A percentile compares a stretch with the other conserved stretches of the same genome.
phyloP scores from a whole-genome alignment of 1,140 invertebrate genomes.

The Scylla paramamosain region DNA sequence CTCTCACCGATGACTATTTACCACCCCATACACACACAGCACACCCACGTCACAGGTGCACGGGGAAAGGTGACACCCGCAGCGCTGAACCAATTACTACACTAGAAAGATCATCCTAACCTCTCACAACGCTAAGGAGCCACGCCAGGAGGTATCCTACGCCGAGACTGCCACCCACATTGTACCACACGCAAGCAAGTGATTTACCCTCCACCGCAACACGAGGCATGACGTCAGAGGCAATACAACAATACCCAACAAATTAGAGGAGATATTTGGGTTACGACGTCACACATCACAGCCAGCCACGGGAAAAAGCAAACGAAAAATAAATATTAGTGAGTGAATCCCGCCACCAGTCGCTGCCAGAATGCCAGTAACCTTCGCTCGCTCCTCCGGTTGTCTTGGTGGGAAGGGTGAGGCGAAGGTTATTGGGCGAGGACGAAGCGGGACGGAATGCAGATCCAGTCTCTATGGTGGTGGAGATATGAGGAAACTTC shows the following conservation, averaged over 20 bases:
- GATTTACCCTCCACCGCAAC: not conserved
- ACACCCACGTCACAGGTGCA: too few relatives aligned
- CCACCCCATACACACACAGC: too few relatives aligned
- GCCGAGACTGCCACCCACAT: not conserved
- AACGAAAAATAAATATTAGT: not conserved
- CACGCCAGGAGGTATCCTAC: not conserved
- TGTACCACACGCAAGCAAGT: not conserved
- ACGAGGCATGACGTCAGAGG: not conserved
- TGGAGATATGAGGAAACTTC: constrained; percentile 22
- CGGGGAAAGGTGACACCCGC: too few relatives aligned
- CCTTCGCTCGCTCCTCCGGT: not conserved
- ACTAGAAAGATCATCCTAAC: not conserved
- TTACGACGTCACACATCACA: not conserved
- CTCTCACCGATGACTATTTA: too few relatives aligned
- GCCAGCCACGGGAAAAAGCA: not conserved
- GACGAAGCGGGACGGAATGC: not conserved
- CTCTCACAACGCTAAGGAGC: not conserved
- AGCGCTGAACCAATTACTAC: not conserved
- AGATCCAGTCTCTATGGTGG: not conserved
- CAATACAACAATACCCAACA: not conserved
- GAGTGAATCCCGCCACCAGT: not conserved
- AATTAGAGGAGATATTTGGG: not conserved
- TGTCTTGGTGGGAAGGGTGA: not conserved
- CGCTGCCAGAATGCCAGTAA: not conserved
- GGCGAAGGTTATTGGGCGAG: not conserved